phyloP scores from a whole-genome alignment of 2,113 vertebrate genomes.

The Callorhinus ursinus region DNA sequence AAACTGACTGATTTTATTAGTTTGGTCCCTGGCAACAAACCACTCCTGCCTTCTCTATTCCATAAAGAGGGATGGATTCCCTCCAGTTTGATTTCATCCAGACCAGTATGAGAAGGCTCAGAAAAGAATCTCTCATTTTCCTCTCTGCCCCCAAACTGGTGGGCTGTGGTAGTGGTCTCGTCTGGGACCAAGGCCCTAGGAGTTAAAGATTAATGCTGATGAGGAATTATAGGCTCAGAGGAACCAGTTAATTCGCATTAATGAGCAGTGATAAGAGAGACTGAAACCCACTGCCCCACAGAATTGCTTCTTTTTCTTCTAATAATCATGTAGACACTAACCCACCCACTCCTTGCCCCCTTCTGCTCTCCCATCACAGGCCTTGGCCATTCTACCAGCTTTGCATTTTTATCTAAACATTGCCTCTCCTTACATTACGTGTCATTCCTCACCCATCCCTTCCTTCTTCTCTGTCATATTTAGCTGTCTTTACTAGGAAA shows the following conservation, averaged over 20 bases:
- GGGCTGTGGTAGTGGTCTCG: not conserved
- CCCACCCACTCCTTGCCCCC: not conserved
- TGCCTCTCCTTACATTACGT: not conserved
- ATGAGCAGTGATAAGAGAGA: not conserved
- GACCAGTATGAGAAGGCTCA: not conserved
- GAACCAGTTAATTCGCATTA: slow-evolving; percentile 46
- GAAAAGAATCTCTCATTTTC: not conserved
- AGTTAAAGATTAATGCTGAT: not conserved
- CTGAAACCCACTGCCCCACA: not conserved
- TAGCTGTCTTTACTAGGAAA: not conserved
- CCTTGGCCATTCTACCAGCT: not conserved
- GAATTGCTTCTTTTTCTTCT: not conserved
- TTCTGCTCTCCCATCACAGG: not conserved
- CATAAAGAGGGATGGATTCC: not conserved
- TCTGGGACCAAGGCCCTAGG: not conserved
- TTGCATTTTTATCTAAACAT: not conserved
- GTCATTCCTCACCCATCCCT: not conserved
- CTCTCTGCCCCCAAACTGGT: not conserved
- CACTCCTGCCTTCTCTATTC: not conserved
- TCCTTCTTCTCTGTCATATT: not conserved
- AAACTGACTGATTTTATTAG: slow-evolving; percentile 75
- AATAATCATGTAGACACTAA: not conserved
- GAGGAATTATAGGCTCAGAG: not conserved
- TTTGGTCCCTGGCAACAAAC: slow-evolving; percentile 54
- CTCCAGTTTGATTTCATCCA: not conserved